A percentile compares a stretch with the other conserved stretches of the same genome.
Conservation (phyloP, 2,888 invertebrate species). For the Caenorhabditis virilis region DNA sequence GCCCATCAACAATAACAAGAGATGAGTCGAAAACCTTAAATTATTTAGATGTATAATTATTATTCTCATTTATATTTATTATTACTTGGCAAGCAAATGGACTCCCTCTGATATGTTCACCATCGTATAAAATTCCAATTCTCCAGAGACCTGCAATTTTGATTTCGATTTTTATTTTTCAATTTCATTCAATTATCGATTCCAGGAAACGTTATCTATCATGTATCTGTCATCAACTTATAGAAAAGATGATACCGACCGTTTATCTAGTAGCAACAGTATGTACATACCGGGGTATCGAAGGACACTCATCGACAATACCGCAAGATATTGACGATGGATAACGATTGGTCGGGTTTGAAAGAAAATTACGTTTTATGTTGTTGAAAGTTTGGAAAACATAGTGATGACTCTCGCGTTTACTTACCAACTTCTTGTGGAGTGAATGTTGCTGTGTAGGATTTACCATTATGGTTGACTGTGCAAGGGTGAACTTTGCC, state of each 20-base stretch:
- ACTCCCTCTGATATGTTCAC: slow-evolving; percentile 91
- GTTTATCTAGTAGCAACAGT: too few species aligned
- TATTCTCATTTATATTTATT: slow-evolving; percentile 4
- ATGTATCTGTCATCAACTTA: not conserved
- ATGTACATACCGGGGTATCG: too few species aligned
- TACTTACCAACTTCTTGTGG: slow-evolving; percentile 87
- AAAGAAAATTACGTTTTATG: too few species aligned
- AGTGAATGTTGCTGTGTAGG: slow-evolving; percentile 92
- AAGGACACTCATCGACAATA: too few species aligned
- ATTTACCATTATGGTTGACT: slow-evolving; percentile 76
- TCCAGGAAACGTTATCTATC: not conserved
- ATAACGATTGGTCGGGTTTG: too few species aligned
- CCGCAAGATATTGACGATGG: too few species aligned
- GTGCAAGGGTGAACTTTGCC: slow-evolving; percentile 83
- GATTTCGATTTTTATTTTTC: not conserved
- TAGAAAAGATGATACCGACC: too few species aligned
- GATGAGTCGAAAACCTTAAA: slow-evolving; percentile 62
- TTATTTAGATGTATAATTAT: not conserved
- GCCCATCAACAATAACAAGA: slow-evolving; percentile 69
- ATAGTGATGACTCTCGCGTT: too few species aligned
- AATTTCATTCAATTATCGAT: too few species aligned
- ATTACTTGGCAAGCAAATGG: slow-evolving; percentile 88
- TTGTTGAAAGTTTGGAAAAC: too few species aligned
- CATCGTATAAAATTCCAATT: slow-evolving; percentile 92
- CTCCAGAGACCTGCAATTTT: slow-evolving; percentile 80